Base-by-base conservation (phyloP, 1,140 invertebrate species). In the Cylas formicarius region DNA sequence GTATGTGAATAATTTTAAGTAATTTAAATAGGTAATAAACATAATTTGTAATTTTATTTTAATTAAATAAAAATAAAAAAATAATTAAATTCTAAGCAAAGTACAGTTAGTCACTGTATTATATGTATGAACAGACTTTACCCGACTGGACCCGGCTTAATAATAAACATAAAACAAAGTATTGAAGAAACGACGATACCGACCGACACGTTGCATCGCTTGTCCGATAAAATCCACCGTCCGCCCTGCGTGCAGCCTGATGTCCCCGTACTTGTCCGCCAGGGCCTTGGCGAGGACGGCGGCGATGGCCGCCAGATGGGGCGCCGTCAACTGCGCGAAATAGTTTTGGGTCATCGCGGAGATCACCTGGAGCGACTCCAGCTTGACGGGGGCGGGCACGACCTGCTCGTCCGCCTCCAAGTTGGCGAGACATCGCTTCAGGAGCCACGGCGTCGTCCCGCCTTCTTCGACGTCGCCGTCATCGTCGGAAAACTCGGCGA, bases 301-400 rank as follows among this genome's bases (percentile, higher is more conserved):
- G 1, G 73, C 69, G n/a, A 85, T 55, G 4, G 73, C 54, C 4
- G 60, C 58, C 29, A 80, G 53, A 46, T 80, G 72, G 1, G 73
- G 60, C 19, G 63, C 63, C 47, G 78, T 67, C 27, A 81, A 65
- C 27, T 68, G 65, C 2, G 66, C 56, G 43, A 80, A 73, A 55
- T 84, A 78, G 46, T 80, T 75, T 45, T 73, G 78, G 5, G 78
- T 72, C 40, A 89, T 72, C 6, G 77, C 77, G 10, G 78, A 77
- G 0, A 90, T 57, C 2, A 90, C 73, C 70, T 87, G 85, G 0
- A 90, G 63, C 8, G 84, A 83, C 64, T 89, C 84, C 10, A 89
- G 60, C 52, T 82, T 72, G 8, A 86, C 74, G 21, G 84, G 80
- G 24, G 78, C 71, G 0, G 66, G 57, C 28, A 74, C 59, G 40